Conservation (phyloP, 2,113 vertebrate species). For the Spheniscus mendiculus region DNA sequence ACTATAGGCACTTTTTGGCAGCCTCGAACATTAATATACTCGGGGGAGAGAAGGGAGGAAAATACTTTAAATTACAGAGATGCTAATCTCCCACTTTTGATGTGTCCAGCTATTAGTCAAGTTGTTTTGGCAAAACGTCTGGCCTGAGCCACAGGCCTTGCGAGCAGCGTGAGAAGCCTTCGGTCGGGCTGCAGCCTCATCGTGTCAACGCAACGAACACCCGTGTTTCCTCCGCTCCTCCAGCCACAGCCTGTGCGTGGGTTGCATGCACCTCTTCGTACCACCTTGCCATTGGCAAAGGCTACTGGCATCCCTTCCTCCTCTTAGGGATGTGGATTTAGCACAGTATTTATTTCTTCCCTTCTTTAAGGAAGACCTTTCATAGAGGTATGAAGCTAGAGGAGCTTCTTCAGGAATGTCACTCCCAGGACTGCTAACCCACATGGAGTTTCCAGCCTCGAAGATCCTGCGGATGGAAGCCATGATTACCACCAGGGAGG, state of each 20-base stretch:
- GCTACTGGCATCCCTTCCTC: not conserved
- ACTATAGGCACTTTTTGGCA: conserved; percentile 20
- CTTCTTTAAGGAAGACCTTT: not conserved
- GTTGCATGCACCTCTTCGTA: rapidly evolving
- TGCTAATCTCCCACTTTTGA: conserved; percentile 35
- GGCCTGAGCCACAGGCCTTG: not conserved
- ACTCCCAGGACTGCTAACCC: not conserved
- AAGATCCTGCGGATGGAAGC: not conserved
- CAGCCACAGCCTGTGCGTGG: rapidly evolving
- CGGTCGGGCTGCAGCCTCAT: not conserved
- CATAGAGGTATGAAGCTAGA: not conserved
- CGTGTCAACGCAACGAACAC: not conserved
- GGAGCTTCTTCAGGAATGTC: not conserved
- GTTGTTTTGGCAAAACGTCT: not conserved
- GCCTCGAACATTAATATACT: not conserved
- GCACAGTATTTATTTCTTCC: not conserved
- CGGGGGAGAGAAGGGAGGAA: conserved; percentile 4
- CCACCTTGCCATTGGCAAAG: not conserved
- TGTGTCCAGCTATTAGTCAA: not conserved
- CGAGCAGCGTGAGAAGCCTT: not conserved
- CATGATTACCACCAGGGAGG: not conserved
- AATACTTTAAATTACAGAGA: conserved; percentile 49
- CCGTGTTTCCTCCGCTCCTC: rapidly evolving
- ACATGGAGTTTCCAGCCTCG: not conserved
- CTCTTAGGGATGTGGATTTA: not conserved